Evolutionary conservation across 2,888 invertebrate genomes (phyloP).

Genomic region (Drosophila formosana): DNA sequence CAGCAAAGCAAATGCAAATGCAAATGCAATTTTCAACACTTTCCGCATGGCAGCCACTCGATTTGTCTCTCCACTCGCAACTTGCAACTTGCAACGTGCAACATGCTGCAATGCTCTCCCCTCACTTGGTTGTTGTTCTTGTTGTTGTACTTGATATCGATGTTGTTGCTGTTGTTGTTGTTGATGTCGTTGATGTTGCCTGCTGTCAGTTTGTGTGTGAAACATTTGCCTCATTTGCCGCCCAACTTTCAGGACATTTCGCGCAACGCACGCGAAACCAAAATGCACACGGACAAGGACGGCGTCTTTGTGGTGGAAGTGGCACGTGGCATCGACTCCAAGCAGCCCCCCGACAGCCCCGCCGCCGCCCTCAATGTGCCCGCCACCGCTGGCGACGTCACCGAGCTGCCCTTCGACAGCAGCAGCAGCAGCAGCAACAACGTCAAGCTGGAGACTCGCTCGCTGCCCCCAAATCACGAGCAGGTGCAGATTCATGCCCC

Average conservation of each 20-base stretch:
- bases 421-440: background rate
- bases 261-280: constrained; percentile 90
- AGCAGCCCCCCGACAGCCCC: constrained; percentile 82
- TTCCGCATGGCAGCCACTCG: constrained; percentile 68
- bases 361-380: constrained; percentile 26
- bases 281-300: constrained; percentile 90
- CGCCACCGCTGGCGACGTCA: constrained; percentile 61
- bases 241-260: constrained; percentile 88
- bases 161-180: background rate
- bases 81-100: no score
- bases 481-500: constrained; percentile 85
- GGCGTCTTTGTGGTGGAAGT: constrained; percentile 91
- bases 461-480: constrained; percentile 79
- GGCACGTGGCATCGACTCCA: constrained; percentile 85
- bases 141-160: constrained; percentile 11
- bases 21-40: constrained; percentile 78
- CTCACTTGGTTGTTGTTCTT: background rate
- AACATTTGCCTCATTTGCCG: constrained; percentile 18
- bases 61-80: constrained; percentile 61
- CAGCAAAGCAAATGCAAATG: constrained; percentile 67
- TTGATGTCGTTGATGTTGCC: constrained; percentile 10
- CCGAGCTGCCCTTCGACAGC: constrained; percentile 82
- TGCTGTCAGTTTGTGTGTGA: background rate
- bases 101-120: background rate
- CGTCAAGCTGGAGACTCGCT: no score